Conservation (phyloP, 2,113 vertebrate species). For the Gila orcuttii region DNA sequence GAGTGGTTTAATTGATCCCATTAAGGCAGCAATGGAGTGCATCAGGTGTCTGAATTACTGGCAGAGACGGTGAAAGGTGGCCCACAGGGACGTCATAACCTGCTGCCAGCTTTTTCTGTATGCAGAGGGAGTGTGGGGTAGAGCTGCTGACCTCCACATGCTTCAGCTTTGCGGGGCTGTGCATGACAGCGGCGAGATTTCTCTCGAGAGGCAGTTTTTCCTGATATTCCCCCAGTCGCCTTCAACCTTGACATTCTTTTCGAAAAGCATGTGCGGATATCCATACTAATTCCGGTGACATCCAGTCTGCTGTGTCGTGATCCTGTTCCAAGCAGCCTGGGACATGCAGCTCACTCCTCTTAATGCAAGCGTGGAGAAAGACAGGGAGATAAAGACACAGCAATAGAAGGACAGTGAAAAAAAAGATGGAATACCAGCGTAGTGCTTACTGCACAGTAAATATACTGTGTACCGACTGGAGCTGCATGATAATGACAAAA, state of each 20-base stretch:
- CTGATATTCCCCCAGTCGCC: slow-evolving; percentile 40
- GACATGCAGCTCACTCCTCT: not conserved
- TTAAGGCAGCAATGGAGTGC: slow-evolving; percentile 28
- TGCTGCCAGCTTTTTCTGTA: slow-evolving; percentile 40
- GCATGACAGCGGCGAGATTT: slow-evolving; percentile 50
- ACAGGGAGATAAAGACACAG: not conserved
- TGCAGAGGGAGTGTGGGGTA: slow-evolving; percentile 36
- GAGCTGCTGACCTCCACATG: slow-evolving; percentile 44
- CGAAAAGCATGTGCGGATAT: slow-evolving; percentile 44
- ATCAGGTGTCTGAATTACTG: slow-evolving; percentile 35
- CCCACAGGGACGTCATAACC: slow-evolving; percentile 20
- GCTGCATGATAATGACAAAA: not conserved
- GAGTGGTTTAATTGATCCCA: slow-evolving; percentile 29
- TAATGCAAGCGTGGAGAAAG: not conserved
- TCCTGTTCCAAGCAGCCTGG: slow-evolving; percentile 14
- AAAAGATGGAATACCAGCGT: not conserved
- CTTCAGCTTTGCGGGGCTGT: slow-evolving; percentile 32
- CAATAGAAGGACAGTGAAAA: not conserved
- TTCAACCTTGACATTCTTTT: slow-evolving; percentile 56
- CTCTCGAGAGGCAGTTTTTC: slow-evolving; percentile 50
- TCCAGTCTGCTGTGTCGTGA: slow-evolving; percentile 30
- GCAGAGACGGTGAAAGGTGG: slow-evolving; percentile 20
- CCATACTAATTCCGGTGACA: slow-evolving; percentile 50
- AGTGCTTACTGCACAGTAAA: not conserved
- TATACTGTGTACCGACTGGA: not conserved